Evolutionary conservation across 2,888 invertebrate genomes (phyloP).

Genomic region (Lottia scabra): DNA sequence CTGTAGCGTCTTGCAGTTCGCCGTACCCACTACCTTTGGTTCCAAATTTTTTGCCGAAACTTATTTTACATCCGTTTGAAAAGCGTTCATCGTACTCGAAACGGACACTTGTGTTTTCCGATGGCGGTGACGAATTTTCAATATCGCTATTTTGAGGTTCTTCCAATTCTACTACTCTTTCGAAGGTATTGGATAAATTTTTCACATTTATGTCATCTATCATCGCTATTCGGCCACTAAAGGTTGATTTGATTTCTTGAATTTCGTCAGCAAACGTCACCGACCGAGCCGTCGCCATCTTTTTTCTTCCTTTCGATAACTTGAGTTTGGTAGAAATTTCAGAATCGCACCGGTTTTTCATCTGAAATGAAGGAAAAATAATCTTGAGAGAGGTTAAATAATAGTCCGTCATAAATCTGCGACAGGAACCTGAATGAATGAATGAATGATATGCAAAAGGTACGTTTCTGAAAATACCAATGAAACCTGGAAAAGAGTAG

Average conservation of each 20-base stretch:
- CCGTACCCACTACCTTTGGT: slow-evolving; percentile 33
- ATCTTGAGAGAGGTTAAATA: too few species aligned
- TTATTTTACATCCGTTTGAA: not conserved
- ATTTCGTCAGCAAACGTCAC: not conserved
- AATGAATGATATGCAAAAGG: too few species aligned
- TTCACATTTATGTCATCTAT: not conserved
- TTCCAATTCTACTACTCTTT: not conserved
- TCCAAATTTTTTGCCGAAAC: slow-evolving; percentile 29
- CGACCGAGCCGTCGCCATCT: not conserved
- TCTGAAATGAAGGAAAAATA: too few species aligned
- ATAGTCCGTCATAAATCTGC: too few species aligned
- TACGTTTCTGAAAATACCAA: too few species aligned
- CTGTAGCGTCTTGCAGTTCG: slow-evolving; percentile 40
- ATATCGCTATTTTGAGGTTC: not conserved
- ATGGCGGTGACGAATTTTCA: not conserved
- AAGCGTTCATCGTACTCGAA: not conserved
- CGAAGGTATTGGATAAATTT: not conserved
- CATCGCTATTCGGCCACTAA: not conserved
- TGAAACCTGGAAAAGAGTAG: too few species aligned
- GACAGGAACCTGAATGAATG: too few species aligned
- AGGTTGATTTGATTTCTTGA: not conserved
- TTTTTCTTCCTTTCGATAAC: not conserved
- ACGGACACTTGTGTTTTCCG: not conserved
- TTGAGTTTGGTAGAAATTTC: too few species aligned
- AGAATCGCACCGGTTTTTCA: too few species aligned